These are phyloP conservation scores for Prunella strophiata DNA, from an alignment of 2,797 vertebrate genomes.

Conservation along the genomic window DNA sequence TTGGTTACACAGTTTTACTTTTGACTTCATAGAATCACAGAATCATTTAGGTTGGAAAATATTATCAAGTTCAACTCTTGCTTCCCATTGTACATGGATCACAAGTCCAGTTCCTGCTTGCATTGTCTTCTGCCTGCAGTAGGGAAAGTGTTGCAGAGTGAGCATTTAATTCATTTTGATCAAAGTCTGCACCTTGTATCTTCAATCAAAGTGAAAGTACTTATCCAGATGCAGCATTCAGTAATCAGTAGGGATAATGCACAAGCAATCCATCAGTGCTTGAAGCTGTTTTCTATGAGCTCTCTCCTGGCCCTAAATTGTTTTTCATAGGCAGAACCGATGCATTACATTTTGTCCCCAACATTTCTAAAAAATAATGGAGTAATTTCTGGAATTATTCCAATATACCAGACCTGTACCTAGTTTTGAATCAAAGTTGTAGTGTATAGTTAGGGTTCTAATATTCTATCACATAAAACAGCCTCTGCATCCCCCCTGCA, in stretches of 20 bases:
- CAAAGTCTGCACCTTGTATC: conserved; percentile 21
- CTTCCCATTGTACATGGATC: neutral
- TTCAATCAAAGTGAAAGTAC: conserved; percentile 46
- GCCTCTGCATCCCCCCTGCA: neutral
- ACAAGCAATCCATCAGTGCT: conserved; percentile 38
- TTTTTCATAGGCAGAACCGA: conserved; percentile 5
- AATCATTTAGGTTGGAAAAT: neutral
- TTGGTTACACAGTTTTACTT: neutral
- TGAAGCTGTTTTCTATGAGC: neutral
- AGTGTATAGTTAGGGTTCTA: neutral
- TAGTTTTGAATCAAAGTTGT: neutral
- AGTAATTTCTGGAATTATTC: conserved; percentile 8
- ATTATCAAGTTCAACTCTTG: neutral
- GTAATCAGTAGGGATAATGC: conserved; percentile 54
- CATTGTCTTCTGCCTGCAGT: neutral
- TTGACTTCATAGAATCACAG: neutral
- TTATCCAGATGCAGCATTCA: conserved; percentile 19
- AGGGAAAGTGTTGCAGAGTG: neutral
- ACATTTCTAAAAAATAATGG: neutral
- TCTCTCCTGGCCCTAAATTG: neutral
- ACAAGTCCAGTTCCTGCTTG: neutral
- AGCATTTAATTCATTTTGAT: conserved; percentile 49
- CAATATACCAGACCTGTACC: neutral
- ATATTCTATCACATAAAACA: neutral
- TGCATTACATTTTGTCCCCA: neutral